A percentile compares a stretch with the other conserved stretches of the same genome.
Conservation (phyloP, 2,113 vertebrate species). For the Megaceryle torquata region DNA sequence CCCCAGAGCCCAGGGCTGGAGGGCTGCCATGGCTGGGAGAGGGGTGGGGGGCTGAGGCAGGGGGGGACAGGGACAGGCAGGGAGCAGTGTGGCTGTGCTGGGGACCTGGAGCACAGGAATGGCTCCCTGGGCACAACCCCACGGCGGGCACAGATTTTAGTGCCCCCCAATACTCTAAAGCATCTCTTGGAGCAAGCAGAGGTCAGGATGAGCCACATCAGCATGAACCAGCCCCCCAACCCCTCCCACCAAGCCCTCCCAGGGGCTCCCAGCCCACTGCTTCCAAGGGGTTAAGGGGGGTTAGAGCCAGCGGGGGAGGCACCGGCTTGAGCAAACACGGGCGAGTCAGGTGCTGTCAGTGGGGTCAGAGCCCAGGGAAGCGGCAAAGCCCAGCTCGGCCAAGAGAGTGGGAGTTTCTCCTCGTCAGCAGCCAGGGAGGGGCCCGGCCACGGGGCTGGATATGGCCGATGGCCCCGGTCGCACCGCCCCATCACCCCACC, state of each 20-base stretch:
- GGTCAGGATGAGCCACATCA: not conserved
- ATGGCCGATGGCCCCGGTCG: accelerated
- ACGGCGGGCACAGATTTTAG: accelerated
- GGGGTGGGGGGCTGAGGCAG: not conserved
- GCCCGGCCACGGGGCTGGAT: not conserved
- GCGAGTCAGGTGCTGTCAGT: not conserved
- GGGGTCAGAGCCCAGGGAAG: not conserved
- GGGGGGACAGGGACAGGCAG: not conserved
- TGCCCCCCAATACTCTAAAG: not conserved
- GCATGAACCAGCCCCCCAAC: not conserved
- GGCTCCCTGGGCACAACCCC: not conserved
- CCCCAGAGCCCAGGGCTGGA: not conserved
- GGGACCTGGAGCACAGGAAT: accelerated
- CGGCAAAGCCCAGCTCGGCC: not conserved
- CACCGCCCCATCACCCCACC: accelerated
- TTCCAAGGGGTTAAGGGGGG: not conserved
- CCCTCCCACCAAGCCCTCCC: not conserved
- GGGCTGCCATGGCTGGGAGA: not conserved
- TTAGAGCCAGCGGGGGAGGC: accelerated
- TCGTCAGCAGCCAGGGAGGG: not conserved
- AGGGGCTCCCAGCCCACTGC: accelerated
- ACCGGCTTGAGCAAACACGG: not conserved
- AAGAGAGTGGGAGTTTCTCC: not conserved
- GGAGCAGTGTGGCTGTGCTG: accelerated
- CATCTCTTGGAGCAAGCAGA: not conserved